Conservation (phyloP, 1,140 invertebrate species). For the Argopecten irradians region DNA sequence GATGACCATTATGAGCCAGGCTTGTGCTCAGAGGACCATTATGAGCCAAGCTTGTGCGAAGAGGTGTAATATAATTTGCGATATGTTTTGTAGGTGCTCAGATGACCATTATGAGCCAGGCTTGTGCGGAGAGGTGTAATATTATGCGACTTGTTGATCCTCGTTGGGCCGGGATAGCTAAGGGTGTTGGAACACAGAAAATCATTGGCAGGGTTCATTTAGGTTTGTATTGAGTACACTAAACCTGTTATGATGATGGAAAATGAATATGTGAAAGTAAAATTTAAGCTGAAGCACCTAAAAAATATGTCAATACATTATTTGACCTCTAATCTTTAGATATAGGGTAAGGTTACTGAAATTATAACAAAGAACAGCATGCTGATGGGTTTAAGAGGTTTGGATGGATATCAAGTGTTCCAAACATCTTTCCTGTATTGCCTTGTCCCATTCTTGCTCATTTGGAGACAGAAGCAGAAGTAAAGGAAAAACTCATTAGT, state of each 20-base stretch:
- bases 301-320: neutral
- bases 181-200: slow-evolving; percentile 93
- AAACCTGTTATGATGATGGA: too few species aligned
- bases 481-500: too few species aligned
- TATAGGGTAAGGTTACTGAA: too few species aligned
- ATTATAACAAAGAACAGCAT: too few species aligned
- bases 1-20: slow-evolving; percentile 79
- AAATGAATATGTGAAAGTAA: too few species aligned
- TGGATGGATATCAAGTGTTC: too few species aligned
- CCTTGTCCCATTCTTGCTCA: too few species aligned
- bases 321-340: neutral
- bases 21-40: slow-evolving; percentile 79
- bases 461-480: too few species aligned
- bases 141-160: slow-evolving; percentile 97
- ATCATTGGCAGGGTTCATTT: slow-evolving; percentile 98
- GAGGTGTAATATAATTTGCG: slow-evolving; percentile 96
- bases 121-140: slow-evolving; percentile 88
- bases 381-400: too few species aligned
- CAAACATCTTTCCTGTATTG: too few species aligned
- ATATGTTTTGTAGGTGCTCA: slow-evolving; percentile 75
- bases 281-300: too few species aligned
- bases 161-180: slow-evolving; percentile 95
- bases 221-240: slow-evolving; percentile 81
- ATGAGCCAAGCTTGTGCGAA: slow-evolving; percentile 81
- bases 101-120: slow-evolving; percentile 79